A percentile compares a stretch with the other conserved stretches of the same genome.
Conservation (phyloP, 35 echinoderm and acorn worm species). For the Heliocidaris tuberculata region DNA sequence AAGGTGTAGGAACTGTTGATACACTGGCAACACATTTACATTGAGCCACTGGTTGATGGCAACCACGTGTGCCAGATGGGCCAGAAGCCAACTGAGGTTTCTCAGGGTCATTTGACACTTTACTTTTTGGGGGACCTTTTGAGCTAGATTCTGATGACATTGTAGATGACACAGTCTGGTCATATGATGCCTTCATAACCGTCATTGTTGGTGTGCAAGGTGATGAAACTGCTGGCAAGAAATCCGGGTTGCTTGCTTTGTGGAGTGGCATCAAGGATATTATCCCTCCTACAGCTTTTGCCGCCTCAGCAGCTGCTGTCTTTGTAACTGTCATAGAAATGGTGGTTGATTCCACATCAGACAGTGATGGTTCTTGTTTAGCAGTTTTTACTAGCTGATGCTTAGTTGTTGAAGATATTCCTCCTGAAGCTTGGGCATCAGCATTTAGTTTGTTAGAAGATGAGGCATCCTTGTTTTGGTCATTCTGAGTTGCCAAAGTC, state of each 20-base stretch:
- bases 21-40: background rate
- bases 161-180: background rate
- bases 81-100: background rate
- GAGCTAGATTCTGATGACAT: background rate
- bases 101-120: background rate
- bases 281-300: background rate
- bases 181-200: background rate
- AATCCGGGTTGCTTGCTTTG: background rate
- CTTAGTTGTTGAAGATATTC: background rate
- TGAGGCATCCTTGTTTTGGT: background rate
- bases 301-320: background rate
- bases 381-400: background rate
- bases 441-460: background rate
- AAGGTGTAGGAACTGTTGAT: slow-evolving; percentile 3
- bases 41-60: background rate
- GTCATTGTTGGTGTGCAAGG: slow-evolving; percentile 1
- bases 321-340: background rate
- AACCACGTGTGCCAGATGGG: background rate
- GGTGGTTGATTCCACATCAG: background rate
- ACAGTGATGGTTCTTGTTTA: background rate
- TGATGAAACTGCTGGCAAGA: background rate
- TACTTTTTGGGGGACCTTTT: background rate
- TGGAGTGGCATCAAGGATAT: background rate
- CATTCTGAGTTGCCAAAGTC: background rate
- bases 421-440: background rate